These are phyloP conservation scores for Anarsia innoxiella DNA, from an alignment of 2,888 invertebrate genomes.

Conservation along the genomic window DNA sequence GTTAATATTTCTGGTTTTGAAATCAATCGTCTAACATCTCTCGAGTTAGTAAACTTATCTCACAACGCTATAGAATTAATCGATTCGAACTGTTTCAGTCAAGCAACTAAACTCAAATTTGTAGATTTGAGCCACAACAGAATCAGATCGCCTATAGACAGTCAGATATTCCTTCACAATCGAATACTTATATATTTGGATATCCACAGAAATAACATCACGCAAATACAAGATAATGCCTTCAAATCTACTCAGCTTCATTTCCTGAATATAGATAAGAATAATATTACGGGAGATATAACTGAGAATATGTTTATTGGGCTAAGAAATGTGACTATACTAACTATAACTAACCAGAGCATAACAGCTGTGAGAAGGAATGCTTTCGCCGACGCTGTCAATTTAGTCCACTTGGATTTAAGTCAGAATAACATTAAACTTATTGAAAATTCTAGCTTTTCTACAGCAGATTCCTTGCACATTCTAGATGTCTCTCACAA, in stretches of 20 bases:
- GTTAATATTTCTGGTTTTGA: conserved; percentile 38
- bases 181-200: conserved; percentile 36
- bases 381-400: conserved; percentile 36
- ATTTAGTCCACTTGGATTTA: conserved; percentile 39
- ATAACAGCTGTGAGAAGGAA: conserved; percentile 32
- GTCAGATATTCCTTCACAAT: conserved; percentile 42
- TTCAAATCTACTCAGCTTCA: conserved; percentile 38
- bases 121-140: conserved; percentile 49
- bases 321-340: conserved; percentile 28
- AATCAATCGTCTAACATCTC: conserved; percentile 34
- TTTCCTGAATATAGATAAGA: conserved; percentile 43
- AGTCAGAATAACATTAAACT: conserved; percentile 39
- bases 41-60: conserved; percentile 45
- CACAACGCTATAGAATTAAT: conserved; percentile 41
- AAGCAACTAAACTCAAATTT: conserved; percentile 31
- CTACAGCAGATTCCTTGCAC: conserved; percentile 24
- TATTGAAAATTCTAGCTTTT: conserved; percentile 39
- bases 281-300: conserved; percentile 39
- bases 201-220: conserved; percentile 42
- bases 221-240: conserved; percentile 35
- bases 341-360: conserved; percentile 42
- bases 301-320: conserved; percentile 41
- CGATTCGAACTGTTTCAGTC: conserved; percentile 46
- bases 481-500: conserved; percentile 51
- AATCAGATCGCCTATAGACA: conserved; percentile 38